Percentiles rank a stretch among this genome's conserved stretches.
These are phyloP conservation scores for Polia nebulosa DNA, from an alignment of 2,888 invertebrate species.

Conservation along the genomic window DNA sequence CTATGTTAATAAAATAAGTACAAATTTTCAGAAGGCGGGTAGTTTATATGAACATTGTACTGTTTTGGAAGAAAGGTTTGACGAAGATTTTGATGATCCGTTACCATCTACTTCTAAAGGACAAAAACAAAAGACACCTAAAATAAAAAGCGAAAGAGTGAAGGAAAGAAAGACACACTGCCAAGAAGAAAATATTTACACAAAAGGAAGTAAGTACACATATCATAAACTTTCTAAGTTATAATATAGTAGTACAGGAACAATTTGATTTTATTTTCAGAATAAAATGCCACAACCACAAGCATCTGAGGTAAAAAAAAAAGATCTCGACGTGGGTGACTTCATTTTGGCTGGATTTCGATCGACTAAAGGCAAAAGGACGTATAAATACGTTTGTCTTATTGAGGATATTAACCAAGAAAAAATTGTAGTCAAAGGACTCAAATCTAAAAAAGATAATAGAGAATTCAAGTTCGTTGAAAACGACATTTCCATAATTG, in stretches of 20 bases:
- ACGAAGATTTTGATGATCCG: conserved; percentile 29
- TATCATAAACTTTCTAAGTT: conserved; percentile 10
- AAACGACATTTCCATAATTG: conserved; percentile 32
- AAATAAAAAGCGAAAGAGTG: conserved; percentile 21
- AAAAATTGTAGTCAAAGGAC: conserved; percentile 29
- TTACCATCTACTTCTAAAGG: conserved; percentile 29
- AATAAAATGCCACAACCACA: conserved; percentile 37
- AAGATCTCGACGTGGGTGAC: conserved; percentile 14
- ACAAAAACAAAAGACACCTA: conserved; percentile 27
- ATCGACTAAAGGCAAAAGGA: conserved; percentile 28
- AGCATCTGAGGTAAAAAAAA: conserved; percentile 19
- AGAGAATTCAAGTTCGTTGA: conserved; percentile 32
- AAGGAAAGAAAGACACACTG: conserved; percentile 13
- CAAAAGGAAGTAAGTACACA: conserved; percentile 8
- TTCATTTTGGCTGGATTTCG: conserved; percentile 27
- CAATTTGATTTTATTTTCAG: conserved; percentile 35
- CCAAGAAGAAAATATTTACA: conserved; percentile 8
- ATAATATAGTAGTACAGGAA: conserved; percentile 22
- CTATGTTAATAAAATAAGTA: conserved; percentile 11
- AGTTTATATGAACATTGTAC: conserved; percentile 22
- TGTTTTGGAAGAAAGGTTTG: conserved; percentile 29
- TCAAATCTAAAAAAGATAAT: conserved; percentile 27
- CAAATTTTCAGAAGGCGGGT: conserved; percentile 19
- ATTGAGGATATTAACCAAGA: conserved; percentile 31
- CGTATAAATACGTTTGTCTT: conserved; percentile 34